Evolutionary conservation across 2,888 invertebrate species (phyloP).

Genomic region (Drosophila nigricruria): DNA sequence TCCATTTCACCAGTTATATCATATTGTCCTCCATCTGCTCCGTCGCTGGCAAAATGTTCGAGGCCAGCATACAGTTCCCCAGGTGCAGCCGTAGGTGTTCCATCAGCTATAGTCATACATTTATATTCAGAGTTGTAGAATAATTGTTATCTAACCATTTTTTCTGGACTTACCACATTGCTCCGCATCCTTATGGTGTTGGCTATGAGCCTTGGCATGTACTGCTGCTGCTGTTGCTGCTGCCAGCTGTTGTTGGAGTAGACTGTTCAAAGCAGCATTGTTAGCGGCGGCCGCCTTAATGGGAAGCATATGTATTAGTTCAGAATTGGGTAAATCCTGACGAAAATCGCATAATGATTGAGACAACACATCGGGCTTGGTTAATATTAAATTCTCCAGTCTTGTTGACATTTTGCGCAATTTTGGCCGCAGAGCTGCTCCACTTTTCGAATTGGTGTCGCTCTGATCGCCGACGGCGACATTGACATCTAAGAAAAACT

Average conservation of each 20-base stretch:
- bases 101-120: conserved; percentile 44
- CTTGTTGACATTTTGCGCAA: conserved; percentile 81
- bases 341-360: conserved; percentile 84
- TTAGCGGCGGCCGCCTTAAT: conserved; percentile 77
- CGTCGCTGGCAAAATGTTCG: conserved; percentile 82
- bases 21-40: conserved; percentile 83
- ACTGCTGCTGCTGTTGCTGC: conserved; percentile 74
- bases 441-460: conserved; percentile 54
- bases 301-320: conserved; percentile 84
- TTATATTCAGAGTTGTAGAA: neutral
- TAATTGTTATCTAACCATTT: neutral
- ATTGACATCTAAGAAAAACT: conserved; percentile 68
- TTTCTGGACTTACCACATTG: conserved; percentile 56
- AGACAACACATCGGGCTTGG: conserved; percentile 82
- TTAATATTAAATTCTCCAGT: conserved; percentile 83
- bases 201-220: conserved; percentile 66
- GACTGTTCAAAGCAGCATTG: conserved; percentile 73
- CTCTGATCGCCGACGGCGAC: conserved; percentile 59
- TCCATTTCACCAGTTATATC: conserved; percentile 84
- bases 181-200: conserved; percentile 53
- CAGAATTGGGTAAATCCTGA: conserved; percentile 82
- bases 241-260: conserved; percentile 82
- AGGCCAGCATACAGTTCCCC: conserved; percentile 83
- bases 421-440: conserved; percentile 64
- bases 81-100: conserved; percentile 37